Percentiles rank a stretch among this genome's conserved stretches.
phyloP scores from a whole-genome alignment of 2,888 invertebrate genomes.

The Tenthredo scrophulariae region DNA sequence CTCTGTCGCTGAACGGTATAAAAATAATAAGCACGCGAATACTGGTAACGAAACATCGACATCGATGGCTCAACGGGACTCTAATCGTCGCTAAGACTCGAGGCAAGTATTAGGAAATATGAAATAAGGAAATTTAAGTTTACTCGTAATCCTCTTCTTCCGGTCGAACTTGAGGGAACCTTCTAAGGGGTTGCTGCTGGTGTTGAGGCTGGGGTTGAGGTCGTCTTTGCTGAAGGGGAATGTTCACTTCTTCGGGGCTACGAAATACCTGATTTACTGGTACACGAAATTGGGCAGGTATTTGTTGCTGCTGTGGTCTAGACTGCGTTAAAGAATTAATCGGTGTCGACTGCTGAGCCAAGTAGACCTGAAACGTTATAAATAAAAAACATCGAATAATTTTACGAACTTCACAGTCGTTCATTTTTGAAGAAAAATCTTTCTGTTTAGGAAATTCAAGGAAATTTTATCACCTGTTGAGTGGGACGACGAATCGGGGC shows the following conservation, averaged over 20 bases:
- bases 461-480: conserved; percentile 57
- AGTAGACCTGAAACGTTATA: conserved; percentile 63
- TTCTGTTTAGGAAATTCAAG: not conserved
- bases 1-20: not conserved
- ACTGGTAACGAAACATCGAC: not conserved
- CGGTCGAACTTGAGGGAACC: conserved; percentile 75
- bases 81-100: conserved; percentile 17
- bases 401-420: not conserved
- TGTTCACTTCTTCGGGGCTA: conserved; percentile 92
- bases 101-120: conserved; percentile 34
- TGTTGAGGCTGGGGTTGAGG: conserved; percentile 80
- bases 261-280: conserved; percentile 87
- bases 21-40: conserved; percentile 28
- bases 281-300: conserved; percentile 78
- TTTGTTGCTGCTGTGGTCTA: conserved; percentile 74
- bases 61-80: not conserved
- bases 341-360: conserved; percentile 74
- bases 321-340: conserved; percentile 72
- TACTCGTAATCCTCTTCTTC: conserved; percentile 76
- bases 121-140: conserved; percentile 41
- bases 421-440: not conserved
- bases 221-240: conserved; percentile 90
- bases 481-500: conserved; percentile 69
- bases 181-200: conserved; percentile 70
- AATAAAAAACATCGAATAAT: not conserved